These are phyloP conservation scores for Marasmarcha lunaedactyla DNA, from an alignment of 2,888 invertebrate genomes.

Conservation along the genomic window DNA sequence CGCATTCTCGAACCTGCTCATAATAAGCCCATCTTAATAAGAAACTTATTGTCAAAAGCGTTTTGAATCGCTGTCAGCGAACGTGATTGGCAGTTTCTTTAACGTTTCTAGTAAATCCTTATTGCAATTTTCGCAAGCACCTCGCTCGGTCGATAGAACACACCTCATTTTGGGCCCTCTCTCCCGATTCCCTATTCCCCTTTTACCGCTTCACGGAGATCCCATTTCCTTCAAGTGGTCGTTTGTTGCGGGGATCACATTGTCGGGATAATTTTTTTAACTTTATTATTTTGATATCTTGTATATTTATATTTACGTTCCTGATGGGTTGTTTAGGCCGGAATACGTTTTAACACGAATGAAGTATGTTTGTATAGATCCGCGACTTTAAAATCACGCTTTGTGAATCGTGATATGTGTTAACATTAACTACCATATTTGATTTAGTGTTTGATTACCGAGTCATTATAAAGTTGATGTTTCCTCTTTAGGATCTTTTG, in stretches of 20 bases:
- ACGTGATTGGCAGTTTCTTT: constrained; percentile 5
- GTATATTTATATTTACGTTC: too few relatives aligned
- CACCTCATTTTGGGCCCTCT: constrained; percentile 22
- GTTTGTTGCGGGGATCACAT: constrained; percentile 31
- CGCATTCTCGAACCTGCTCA: constrained; percentile 28
- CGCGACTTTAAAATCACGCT: too few relatives aligned
- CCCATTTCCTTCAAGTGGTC: constrained; percentile 36
- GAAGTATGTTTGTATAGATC: too few relatives aligned
- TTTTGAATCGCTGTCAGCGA: constrained; percentile 14
- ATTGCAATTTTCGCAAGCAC: neutral
- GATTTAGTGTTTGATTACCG: constrained; percentile 30
- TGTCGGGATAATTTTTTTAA: constrained; percentile 25
- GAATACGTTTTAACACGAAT: too few relatives aligned
- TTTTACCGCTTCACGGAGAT: constrained; percentile 28
- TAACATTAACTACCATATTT: constrained; percentile 25
- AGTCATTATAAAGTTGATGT: constrained; percentile 30
- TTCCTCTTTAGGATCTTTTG: constrained; percentile 25
- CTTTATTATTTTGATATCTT: constrained; percentile 5
- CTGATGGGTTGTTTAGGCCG: constrained; percentile 2
- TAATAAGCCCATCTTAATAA: constrained; percentile 25
- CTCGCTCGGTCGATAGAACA: constrained; percentile 15
- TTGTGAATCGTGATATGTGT: too few relatives aligned
- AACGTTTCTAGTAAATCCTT: neutral
- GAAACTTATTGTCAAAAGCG: constrained; percentile 17
- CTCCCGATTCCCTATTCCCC: constrained; percentile 17